phyloP scores from a whole-genome alignment of 2,888 invertebrate genomes.

The Mythimna loreyi region DNA sequence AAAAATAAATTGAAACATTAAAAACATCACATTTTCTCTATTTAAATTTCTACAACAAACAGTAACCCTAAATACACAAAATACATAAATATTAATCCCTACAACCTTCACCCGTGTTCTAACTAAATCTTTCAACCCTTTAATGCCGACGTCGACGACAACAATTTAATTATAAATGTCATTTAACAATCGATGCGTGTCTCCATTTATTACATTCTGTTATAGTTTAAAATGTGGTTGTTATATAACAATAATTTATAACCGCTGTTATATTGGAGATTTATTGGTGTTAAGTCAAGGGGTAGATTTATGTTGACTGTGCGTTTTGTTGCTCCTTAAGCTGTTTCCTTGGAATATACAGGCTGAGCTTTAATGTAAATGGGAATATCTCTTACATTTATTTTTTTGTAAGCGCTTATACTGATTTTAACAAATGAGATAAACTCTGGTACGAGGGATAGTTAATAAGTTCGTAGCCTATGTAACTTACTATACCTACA shows the following conservation, averaged over 20 bases:
- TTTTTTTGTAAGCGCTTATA: background rate
- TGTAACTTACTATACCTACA: too few relatives aligned
- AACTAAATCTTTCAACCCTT: slow-evolving; percentile 80
- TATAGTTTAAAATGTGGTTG: slow-evolving; percentile 87
- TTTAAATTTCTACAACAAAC: slow-evolving; percentile 13
- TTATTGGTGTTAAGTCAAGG: slow-evolving; percentile 77
- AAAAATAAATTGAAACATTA: too few relatives aligned
- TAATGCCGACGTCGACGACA: slow-evolving; percentile 72
- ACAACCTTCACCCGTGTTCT: slow-evolving; percentile 38
- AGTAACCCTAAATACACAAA: slow-evolving; percentile 26
- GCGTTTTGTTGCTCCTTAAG: slow-evolving; percentile 76
- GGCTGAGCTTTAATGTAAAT: slow-evolving; percentile 46
- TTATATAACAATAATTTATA: slow-evolving; percentile 85
- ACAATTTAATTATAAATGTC: slow-evolving; percentile 85
- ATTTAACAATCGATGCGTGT: slow-evolving; percentile 89
- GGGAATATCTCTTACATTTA: background rate
- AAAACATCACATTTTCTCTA: background rate
- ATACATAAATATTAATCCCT: slow-evolving; percentile 39
- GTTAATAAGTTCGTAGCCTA: too few relatives aligned
- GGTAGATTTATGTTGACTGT: slow-evolving; percentile 79
- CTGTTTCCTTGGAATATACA: slow-evolving; percentile 61
- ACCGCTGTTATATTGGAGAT: slow-evolving; percentile 74
- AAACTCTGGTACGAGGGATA: too few relatives aligned
- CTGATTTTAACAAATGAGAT: too few relatives aligned
- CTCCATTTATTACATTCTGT: slow-evolving; percentile 86